Evolutionary conservation across 1,140 invertebrate genomes (phyloP).

Genomic region (Panagrolaimus sp.): DNA sequence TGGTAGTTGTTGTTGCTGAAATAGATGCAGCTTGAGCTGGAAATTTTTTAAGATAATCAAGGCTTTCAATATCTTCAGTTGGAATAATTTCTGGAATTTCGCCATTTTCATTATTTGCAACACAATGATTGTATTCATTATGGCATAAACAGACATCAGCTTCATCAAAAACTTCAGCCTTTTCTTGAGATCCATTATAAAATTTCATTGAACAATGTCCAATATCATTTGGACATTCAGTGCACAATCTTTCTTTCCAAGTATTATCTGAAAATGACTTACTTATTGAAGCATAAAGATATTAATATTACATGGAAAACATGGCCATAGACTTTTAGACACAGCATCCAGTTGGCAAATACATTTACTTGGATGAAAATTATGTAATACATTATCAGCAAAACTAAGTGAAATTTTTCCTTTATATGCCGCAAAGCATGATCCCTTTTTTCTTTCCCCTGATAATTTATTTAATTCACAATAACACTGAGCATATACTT

Average conservation of each 20-base stretch:
- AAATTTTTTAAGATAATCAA: constrained; percentile 1
- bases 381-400: constrained; percentile 33
- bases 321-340: constrained; percentile 51
- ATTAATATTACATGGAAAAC: constrained; percentile 50
- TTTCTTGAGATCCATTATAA: constrained; percentile 36
- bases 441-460: constrained; percentile 46
- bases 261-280: constrained; percentile 45
- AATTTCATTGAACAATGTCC: constrained; percentile 57
- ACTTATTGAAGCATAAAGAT: neutral
- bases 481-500: constrained; percentile 56
- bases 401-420: constrained; percentile 50
- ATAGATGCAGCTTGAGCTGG: neutral
- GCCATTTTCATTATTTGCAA: constrained; percentile 49
- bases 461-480: constrained; percentile 53
- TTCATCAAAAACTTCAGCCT: constrained; percentile 21
- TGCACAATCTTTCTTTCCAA: constrained; percentile 55
- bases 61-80: constrained; percentile 35
- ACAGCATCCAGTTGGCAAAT: constrained; percentile 52
- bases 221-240: constrained; percentile 44
- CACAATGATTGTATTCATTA: constrained; percentile 54
- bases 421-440: constrained; percentile 51
- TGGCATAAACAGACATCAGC: constrained; percentile 39
- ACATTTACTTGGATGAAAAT: constrained; percentile 52
- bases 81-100: constrained; percentile 55
- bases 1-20: constrained; percentile 40